A percentile compares a stretch with the other conserved stretches of the same genome.
These are phyloP conservation scores for Tapera naevia DNA, from an alignment of 2,797 vertebrate genomes.

Conservation along the genomic window DNA sequence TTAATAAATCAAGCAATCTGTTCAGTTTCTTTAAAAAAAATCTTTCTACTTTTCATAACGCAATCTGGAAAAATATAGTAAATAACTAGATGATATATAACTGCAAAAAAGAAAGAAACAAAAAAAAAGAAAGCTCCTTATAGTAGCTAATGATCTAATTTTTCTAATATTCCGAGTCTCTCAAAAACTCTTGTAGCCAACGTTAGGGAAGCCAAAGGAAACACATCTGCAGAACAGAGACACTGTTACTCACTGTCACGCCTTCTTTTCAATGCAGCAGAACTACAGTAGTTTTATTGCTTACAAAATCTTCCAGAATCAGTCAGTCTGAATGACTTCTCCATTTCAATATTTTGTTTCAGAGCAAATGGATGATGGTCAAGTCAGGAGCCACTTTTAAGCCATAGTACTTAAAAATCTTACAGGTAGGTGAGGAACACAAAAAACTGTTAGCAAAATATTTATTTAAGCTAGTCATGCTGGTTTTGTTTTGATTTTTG, in stretches of 20 bases:
- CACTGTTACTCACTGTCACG: constrained; percentile 36
- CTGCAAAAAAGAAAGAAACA: too few species aligned
- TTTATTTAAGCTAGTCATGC: background rate
- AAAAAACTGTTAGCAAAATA: background rate
- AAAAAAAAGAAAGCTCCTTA: background rate
- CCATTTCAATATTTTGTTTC: constrained; percentile 23
- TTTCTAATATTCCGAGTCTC: constrained; percentile 22
- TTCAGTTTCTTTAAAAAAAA: background rate
- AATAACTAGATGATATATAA: background rate
- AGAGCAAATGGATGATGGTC: background rate
- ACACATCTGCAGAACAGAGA: constrained; percentile 62
- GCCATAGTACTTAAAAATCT: background rate
- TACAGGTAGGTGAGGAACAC: background rate
- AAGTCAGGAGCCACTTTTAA: constrained; percentile 7
- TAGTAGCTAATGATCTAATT: constrained; percentile 22
- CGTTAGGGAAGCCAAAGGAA: constrained; percentile 31
- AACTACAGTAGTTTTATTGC: constrained; percentile 32
- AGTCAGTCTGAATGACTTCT: constrained; percentile 26
- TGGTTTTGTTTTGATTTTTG: background rate
- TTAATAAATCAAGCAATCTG: background rate
- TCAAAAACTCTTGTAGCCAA: constrained; percentile 31
- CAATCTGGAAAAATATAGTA: background rate
- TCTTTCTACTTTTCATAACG: background rate
- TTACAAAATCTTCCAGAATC: constrained; percentile 37
- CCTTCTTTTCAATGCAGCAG: constrained; percentile 39